Conservation (phyloP, 1,140 invertebrate species). For the Listronotus bonariensis region DNA sequence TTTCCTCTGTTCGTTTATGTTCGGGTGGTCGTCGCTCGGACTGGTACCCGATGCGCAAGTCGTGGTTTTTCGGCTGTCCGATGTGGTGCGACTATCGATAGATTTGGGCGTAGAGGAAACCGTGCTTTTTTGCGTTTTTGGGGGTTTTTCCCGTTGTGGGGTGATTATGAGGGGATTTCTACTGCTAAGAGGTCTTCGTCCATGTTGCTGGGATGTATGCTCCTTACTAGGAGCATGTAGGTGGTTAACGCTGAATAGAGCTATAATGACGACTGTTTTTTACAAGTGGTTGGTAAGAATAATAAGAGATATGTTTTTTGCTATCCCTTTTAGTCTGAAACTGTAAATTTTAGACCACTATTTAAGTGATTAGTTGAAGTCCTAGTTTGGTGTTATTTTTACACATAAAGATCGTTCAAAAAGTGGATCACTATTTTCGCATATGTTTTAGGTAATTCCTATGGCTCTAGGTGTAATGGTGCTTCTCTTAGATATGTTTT, state of each 20-base stretch:
- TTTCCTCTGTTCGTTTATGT: conserved; percentile 22
- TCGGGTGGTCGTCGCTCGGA: conserved; percentile 20
- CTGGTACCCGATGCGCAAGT: neutral
- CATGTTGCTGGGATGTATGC: conserved; percentile 5
- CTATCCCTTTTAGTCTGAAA: too few relatives aligned
- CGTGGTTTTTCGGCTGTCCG: conserved; percentile 3
- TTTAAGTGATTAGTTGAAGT: too few relatives aligned
- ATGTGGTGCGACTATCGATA: conserved; percentile 8
- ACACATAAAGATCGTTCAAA: too few relatives aligned
- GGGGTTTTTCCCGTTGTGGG: conserved; percentile 32
- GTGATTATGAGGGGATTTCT: conserved; percentile 53
- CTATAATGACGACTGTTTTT: conserved; percentile 8
- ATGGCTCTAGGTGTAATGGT: too few relatives aligned
- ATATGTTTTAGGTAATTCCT: too few relatives aligned
- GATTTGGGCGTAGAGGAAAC: conserved; percentile 28
- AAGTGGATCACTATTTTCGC: too few relatives aligned
- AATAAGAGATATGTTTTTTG: too few relatives aligned
- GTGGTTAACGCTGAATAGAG: conserved; percentile 2
- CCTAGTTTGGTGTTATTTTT: too few relatives aligned
- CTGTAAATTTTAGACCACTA: too few relatives aligned
- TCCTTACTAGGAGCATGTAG: conserved; percentile 4
- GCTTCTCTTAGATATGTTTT: too few relatives aligned
- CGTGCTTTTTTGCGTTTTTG: conserved; percentile 29
- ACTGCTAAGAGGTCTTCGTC: conserved; percentile 39
- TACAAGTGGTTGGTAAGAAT: neutral